phyloP scores from a whole-genome alignment of 2,888 invertebrate genomes.

The Saturnia pavonia region DNA sequence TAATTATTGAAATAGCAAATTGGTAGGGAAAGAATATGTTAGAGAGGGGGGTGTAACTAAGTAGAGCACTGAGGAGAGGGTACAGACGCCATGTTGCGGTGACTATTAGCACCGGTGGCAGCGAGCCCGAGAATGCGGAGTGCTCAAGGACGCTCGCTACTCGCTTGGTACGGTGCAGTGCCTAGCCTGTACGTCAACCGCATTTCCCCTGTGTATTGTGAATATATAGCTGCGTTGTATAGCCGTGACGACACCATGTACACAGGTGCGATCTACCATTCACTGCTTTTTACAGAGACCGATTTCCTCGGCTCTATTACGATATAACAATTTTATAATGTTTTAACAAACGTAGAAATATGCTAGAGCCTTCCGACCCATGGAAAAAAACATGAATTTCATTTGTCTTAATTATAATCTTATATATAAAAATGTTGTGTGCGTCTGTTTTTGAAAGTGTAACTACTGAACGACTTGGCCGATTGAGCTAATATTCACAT shows the following conservation, averaged over 20 bases:
- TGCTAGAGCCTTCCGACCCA: background rate
- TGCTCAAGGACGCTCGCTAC: background rate
- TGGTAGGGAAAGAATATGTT: background rate
- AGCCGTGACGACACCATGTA: constrained; percentile 22
- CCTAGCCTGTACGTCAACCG: constrained; percentile 13
- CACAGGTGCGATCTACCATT: constrained; percentile 16
- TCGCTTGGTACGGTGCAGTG: background rate
- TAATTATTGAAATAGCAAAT: background rate
- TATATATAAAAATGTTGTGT: too few relatives aligned
- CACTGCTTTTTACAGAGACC: background rate
- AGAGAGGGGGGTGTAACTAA: background rate
- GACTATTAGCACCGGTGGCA: background rate
- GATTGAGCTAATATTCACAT: too few relatives aligned
- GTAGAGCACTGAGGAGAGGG: background rate
- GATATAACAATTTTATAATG: background rate
- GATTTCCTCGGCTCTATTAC: background rate
- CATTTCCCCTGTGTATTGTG: constrained; percentile 16
- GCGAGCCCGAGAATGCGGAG: background rate
- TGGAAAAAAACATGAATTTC: too few relatives aligned
- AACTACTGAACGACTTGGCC: too few relatives aligned
- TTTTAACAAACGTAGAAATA: background rate
- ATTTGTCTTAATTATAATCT: too few relatives aligned
- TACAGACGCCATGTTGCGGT: background rate
- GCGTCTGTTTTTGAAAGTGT: too few relatives aligned
- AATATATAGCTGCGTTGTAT: too few relatives aligned